These are phyloP conservation scores for Urocitellus parryii DNA, from an alignment of 2,113 vertebrate species.

Conservation along the genomic window DNA sequence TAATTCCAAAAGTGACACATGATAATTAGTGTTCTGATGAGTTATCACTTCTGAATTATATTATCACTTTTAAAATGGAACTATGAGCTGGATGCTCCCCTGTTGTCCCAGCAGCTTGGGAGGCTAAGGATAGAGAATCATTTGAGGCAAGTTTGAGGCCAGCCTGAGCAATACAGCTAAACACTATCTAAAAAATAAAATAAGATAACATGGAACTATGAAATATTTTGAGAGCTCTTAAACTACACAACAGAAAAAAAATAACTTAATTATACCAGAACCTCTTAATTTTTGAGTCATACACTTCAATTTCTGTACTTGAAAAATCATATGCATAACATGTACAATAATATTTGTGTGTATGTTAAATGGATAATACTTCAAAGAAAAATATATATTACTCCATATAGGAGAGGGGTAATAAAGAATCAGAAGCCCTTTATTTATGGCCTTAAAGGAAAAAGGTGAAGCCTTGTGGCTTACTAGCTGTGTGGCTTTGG, in stretches of 20 bases:
- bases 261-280: background rate
- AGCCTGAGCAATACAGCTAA: no score
- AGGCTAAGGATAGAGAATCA: no score
- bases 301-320: no score
- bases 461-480: background rate
- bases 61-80: background rate
- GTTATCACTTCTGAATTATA: background rate
- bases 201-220: background rate
- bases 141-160: no score
- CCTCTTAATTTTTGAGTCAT: no score
- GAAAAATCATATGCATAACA: background rate
- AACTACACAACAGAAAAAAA: background rate
- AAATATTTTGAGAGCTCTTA: background rate
- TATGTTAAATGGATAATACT: background rate
- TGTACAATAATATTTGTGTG: background rate
- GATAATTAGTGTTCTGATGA: background rate
- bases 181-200: background rate
- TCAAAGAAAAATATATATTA: background rate
- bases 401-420: no score
- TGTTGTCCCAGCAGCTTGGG: no score
- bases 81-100: background rate
- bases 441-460: background rate
- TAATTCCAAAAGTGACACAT: background rate
- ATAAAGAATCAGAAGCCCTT: background rate
- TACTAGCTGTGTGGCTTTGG: background rate